These are phyloP conservation scores for Hemicordylus capensis DNA, from an alignment of 2,113 vertebrate species.

Conservation along the genomic window DNA sequence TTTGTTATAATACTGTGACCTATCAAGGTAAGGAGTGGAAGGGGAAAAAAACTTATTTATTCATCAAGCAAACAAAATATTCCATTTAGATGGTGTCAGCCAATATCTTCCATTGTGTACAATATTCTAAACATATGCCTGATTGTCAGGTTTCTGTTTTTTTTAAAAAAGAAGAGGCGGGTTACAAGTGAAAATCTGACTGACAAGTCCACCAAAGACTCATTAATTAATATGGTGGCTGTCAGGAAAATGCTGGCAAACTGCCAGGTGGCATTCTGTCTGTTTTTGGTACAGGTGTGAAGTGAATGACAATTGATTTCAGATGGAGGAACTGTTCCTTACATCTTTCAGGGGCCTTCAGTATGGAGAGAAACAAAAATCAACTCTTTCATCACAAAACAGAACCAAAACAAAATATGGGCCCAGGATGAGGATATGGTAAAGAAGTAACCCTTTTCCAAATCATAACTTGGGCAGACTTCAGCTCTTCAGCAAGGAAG, in stretches of 20 bases:
- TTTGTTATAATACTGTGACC: background rate
- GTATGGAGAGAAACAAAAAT: constrained; percentile 6
- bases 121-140: constrained; percentile 32
- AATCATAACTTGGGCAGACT: background rate
- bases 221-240: constrained; percentile 41
- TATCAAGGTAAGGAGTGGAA: constrained; percentile 11
- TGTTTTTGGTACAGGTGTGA: constrained; percentile 37
- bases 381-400: constrained; percentile 17
- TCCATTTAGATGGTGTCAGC: constrained; percentile 14
- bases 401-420: background rate
- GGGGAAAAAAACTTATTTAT: background rate
- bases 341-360: constrained; percentile 10
- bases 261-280: constrained; percentile 22
- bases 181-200: constrained; percentile 32
- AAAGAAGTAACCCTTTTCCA: background rate
- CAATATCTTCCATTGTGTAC: constrained; percentile 27
- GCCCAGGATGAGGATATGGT: background rate
- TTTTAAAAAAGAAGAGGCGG: constrained; percentile 28
- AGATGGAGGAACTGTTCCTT: constrained; percentile 8
- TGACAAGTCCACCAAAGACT: constrained; percentile 41
- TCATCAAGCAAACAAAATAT: constrained; percentile 20
- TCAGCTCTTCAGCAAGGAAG: background rate
- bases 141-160: constrained; percentile 42
- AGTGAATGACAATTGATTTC: constrained; percentile 35
- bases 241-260: constrained; percentile 21